Evolutionary conservation across 2,113 vertebrate species (phyloP), one percentile per base, ranked within the genome.

Genomic region (Anguilla rostrata): DNA sequence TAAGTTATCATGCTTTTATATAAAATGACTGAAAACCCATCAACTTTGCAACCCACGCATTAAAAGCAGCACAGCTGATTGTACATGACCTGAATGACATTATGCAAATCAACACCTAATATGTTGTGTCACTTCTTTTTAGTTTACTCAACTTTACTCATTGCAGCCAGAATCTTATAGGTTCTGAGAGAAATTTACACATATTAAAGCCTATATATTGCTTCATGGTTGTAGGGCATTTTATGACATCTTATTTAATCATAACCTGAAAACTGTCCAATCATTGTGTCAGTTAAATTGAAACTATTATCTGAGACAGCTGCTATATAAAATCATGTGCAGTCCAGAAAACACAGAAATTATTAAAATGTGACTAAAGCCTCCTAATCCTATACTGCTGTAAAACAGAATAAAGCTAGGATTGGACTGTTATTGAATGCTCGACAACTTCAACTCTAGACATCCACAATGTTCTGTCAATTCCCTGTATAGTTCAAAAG

Each of bases 331-430:
- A 71, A 86, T 88, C 75, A 66, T 46, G 75, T 41, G 53, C 46
- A 87, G 88, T 66, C 86, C 5, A 18, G 49, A 86, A 53, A n/a
- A 86, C 87, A 26, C 78, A 84, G 34, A 75, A 41, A 86, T 57
- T 89, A 90, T 92, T 89, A 90, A 91, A 88, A 90, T 84, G 86
- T 90, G 87, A 89, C 91, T 89, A 92, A 92, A 89, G 83, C 40
- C 39, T 40, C 39, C 83, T 92, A 91, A 92, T 91, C 90, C 89
- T 66, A 90, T 90, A 90, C 91, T 88, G 78, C 63, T 40, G 82
- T 87, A 89, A 87, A 81, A 84, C 88, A 91, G 85, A 86, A 87
- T 84, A 85, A 89, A 87, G 87, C 87, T 87, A 41, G 83, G 85
- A 91, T 88, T 87, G 85, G 66, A 79, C 85, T 81, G 80, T 78